Conservation (phyloP, 2,888 invertebrate species). For the Schizaphis graminum region DNA sequence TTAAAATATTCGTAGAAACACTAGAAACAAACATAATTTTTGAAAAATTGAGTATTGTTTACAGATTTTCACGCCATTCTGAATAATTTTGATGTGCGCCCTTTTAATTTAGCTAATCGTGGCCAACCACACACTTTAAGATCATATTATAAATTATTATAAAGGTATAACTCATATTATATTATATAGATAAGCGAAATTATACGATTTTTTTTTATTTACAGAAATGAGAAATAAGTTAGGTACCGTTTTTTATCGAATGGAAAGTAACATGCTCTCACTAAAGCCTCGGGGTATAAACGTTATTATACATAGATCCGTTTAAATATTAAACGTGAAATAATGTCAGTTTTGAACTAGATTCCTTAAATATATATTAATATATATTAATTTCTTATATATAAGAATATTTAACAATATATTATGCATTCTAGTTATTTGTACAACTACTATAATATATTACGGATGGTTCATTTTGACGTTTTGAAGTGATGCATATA, state of each 20-base stretch:
- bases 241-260: background rate
- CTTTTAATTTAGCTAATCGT: background rate
- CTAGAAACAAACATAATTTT: background rate
- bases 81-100: background rate
- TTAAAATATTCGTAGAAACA: background rate
- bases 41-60: background rate
- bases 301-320: background rate
- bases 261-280: background rate
- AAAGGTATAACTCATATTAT: background rate
- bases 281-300: background rate
- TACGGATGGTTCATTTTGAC: slow-evolving; percentile 1
- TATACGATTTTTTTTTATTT: background rate
- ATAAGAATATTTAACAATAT: background rate
- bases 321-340: background rate
- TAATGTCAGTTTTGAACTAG: slow-evolving; percentile 2
- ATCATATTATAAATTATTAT: background rate
- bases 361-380: background rate
- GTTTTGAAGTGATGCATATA: slow-evolving; percentile 13
- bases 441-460: background rate
- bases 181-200: background rate
- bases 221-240: background rate
- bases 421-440: background rate
- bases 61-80: background rate
- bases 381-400: no score
- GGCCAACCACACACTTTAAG: background rate